Evolutionary conservation across 2,797 vertebrate genomes (phyloP), one percentile per base, ranked within the genome.

Genomic region (Antennarius maculatus): DNA sequence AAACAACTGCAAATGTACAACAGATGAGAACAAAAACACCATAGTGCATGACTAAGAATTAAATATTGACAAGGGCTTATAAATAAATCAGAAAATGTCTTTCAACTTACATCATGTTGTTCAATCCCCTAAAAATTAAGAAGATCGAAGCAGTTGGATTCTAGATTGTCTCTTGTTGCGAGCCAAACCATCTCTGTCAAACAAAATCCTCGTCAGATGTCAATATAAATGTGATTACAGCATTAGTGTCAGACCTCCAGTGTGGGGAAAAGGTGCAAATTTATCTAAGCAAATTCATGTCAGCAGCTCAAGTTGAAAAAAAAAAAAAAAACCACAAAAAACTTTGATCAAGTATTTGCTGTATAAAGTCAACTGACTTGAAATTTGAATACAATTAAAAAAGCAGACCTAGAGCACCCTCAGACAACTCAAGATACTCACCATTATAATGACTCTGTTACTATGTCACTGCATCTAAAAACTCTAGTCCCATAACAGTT

Each of bases 71-170:
- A n/a, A 18, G 39, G 54, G 12, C 18, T 23, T 7, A 66, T 74
- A 53, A 79, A 82, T 80, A 67, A 74, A 65, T 64, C 47, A 77
- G 58, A 8, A 50, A n/a, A 64, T 78, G 76, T 77, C 61, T 46
- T 65, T 53, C 2, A 62, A 76, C 52, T 71, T 77, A 31, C 76
- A 72, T 76, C 77, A 79, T 28, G 46, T 56, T 66, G 29, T 60
- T 18, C 61, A 73, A 49, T 27, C 47, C 45, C 18, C 15, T 23
- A 1, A 7, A 61, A 69, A 62, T n/a, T 34, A 47, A 23, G 41
- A 4, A 59, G 23, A 73, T 79, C 29, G 77, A 67, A 74, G 55
- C 29, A 39, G 50, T 51, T 50, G 2, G 76, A 66, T 5, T 49
- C 42, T 50, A 2, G 16, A 52, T 3, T 23, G 23, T 64, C 52